Conservation (phyloP, 2,113 vertebrate species). For the Amphiprion percula region DNA sequence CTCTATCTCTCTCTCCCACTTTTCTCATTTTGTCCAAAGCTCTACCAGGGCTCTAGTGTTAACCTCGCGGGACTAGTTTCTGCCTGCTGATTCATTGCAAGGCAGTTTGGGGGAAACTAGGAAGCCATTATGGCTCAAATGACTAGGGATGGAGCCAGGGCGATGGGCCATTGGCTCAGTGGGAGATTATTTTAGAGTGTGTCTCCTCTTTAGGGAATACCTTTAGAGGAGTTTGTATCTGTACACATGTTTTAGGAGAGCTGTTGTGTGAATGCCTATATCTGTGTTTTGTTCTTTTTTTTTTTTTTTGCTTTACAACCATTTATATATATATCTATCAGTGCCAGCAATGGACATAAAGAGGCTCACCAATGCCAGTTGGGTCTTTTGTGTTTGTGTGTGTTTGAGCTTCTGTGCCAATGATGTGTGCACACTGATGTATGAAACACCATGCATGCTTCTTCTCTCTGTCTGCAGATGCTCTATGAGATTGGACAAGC, state of each 20-base stretch:
- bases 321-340: conserved; percentile 1
- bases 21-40: conserved; percentile 23
- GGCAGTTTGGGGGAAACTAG: conserved; percentile 47
- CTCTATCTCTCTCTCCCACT: background rate
- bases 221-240: conserved; percentile 16
- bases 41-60: conserved; percentile 42
- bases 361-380: conserved; percentile 2
- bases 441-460: conserved; percentile 56
- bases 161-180: conserved; percentile 57
- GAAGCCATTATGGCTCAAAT: conserved; percentile 60
- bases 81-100: conserved; percentile 60
- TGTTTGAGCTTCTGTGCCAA: background rate
- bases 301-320: background rate
- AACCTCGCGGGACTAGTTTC: conserved; percentile 47
- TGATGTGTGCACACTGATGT: conserved; percentile 49
- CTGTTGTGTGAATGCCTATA: background rate
- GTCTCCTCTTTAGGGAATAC: conserved; percentile 31
- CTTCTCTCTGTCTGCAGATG: conserved; percentile 78
- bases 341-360: background rate
- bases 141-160: conserved; percentile 19
- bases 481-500: conserved; percentile 77
- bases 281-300: background rate
- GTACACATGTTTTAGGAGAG: conserved; percentile 10
- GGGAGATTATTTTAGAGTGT: conserved; percentile 53
- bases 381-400: conserved; percentile 10